Evolutionary conservation across 2,888 invertebrate genomes (phyloP), one percentile per base, ranked within the genome.

Genomic region (Adineta ricciae): DNA sequence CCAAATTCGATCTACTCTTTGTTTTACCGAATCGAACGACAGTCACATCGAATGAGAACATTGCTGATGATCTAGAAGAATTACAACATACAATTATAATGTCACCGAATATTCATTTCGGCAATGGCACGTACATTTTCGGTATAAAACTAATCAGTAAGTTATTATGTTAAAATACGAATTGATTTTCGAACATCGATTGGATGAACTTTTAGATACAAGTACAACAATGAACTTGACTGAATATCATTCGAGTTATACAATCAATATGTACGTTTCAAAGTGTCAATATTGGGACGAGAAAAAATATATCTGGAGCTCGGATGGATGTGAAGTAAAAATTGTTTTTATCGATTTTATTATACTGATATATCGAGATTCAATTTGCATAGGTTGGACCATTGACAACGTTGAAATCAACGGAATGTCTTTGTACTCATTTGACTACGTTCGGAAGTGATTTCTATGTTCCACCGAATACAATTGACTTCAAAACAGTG

Each of bases 401-500:
- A 24, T 32, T 27, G 14, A 50, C 83, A 49, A 50, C 50, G 32
- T 49, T 49, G 14, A 50, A 50, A 49, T 83, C 50, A 49, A 90
- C 90, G 0, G 88, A 89, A 85, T 90, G 90, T 86, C 86, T 89
- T 49, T 90, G 89, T 84, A 88, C 87, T 64, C 90, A 90, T 86
- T 87, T 90, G 87, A 90, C 90, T 4, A 89, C 90, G 7, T 90
- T 90, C 86, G 90, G 90, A 3, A 89, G 90, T 14, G 90, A 90
- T 87, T 88, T 90, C 84, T 89, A 88, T 14, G 90, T 90, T 7
- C 89, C 90, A 8, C 89, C 89, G 2, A 90, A 90, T 87, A 90
- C 90, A n/a, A 90, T 90, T 84, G 89, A 90, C 88, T 90, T 90
- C 87, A 88, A 86, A 85, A 90, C 89, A 46, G 90, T 90, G 8